Base-by-base conservation (phyloP, 2,113 vertebrate genomes). In the Tenrec ecaudatus region DNA sequence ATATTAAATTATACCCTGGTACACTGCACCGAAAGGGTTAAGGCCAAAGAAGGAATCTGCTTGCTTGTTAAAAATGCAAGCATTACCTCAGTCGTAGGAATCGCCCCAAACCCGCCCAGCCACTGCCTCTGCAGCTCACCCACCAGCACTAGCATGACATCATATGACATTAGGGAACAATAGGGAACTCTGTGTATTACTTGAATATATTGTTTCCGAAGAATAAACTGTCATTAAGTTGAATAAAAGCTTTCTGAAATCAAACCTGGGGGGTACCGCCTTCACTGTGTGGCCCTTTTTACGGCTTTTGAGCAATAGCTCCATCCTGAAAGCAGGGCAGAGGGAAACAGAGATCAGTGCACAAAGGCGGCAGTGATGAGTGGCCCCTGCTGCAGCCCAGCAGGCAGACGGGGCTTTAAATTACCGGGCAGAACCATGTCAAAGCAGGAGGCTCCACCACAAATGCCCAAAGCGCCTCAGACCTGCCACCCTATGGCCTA, bases 201-300 rank as follows among this genome's bases (percentile, higher is more conserved):
- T 95, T 89, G 95, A 91, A 91, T 86, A 82, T 86, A 95, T 91
- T 96, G 96, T 95, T 94, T 88, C 86, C 90, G 85, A 95, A 95
- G 92, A 96, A 96, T 96, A 95, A 94, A 95, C 93, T 95, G 92
- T 95, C 96, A 91, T 96, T 96, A 97, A 96, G 89, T 95, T 91
- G 94, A 82, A 96, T 95, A 95, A 95, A 95, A 94, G 92, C 92
- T 93, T 94, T 94, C 95, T 97, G 94, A 95, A 94, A 95, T 97
- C 88, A 96, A 94, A 96, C 88, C 95, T 96, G 62, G 79, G 75
- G 73, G 85, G 84, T 62, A 94, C 36, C 84, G 88, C 64, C 88
- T 93, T 93, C 85, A 88, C 85, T 95, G 93, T 73, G 94, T 93
- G 92, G 93, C 75, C 77, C 38, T 95, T 96, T 90, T 92, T 60